Evolutionary conservation across 1,140 invertebrate genomes (phyloP).

Genomic region (Zaprionus taronus): DNA sequence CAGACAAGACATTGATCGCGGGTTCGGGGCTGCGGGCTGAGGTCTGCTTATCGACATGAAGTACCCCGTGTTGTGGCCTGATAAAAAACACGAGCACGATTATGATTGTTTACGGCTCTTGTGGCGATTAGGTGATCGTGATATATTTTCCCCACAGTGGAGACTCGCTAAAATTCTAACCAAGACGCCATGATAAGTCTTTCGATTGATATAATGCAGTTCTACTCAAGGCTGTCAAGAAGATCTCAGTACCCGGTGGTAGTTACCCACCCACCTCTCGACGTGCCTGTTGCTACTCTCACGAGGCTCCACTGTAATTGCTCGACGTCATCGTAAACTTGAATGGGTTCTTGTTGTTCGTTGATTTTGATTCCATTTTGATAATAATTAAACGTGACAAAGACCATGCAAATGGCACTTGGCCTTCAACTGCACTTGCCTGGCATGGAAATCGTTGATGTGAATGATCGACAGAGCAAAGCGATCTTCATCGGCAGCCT

Average conservation of each 20-base stretch:
- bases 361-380: neutral
- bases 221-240: neutral
- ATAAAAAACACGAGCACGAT: constrained; percentile 12
- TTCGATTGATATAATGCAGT: neutral
- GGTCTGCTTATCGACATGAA: constrained; percentile 7
- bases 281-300: neutral
- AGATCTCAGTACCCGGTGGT: too few relatives aligned
- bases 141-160: constrained; percentile 7
- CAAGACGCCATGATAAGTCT: neutral
- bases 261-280: too few relatives aligned
- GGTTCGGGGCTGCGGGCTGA: neutral
- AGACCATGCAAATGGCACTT: neutral
- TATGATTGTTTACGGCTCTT: constrained; percentile 27
- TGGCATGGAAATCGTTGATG: constrained; percentile 93
- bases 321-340: neutral
- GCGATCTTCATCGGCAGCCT: constrained; percentile 67
- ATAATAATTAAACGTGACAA: neutral
- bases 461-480: constrained; percentile 91
- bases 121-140: constrained; percentile 9
- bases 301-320: neutral
- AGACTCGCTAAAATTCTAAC: neutral
- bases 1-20: neutral
- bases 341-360: neutral
- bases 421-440: constrained; percentile 80
- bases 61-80: neutral